Percentiles rank a stretch among this genome's conserved stretches.
These are phyloP conservation scores for Crotalus adamanteus DNA, from an alignment of 2,797 vertebrate genomes.

Conservation along the genomic window DNA sequence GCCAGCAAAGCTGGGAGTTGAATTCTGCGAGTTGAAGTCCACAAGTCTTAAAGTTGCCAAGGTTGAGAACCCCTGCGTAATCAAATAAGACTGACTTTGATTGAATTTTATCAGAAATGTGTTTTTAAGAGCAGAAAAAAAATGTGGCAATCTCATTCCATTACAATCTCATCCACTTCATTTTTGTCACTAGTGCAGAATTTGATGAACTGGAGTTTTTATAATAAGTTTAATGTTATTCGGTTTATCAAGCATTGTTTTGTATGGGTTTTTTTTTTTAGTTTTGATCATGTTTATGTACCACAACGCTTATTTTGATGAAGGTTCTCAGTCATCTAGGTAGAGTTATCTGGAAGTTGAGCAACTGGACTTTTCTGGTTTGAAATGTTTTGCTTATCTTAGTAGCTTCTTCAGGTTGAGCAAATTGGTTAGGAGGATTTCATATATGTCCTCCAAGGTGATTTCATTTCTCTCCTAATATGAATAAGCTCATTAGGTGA, in stretches of 20 bases:
- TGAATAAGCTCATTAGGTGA: no score
- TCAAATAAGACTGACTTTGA: neutral
- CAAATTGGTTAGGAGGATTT: neutral
- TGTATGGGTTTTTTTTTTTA: neutral
- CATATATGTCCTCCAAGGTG: neutral
- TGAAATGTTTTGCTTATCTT: neutral
- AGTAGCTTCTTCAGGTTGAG: neutral
- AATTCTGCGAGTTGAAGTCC: no score
- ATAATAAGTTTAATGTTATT: neutral
- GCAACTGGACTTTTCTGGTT: neutral
- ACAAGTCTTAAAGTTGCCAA: no score
- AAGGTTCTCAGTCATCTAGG: neutral
- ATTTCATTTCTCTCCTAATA: neutral
- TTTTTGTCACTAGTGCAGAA: neutral
- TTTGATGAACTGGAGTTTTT: neutral
- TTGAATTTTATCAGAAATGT: neutral
- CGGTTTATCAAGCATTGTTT: neutral
- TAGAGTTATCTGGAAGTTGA: neutral
- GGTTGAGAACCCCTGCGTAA: no score
- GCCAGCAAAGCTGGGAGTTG: no score
- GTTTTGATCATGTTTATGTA: conserved; percentile 1
- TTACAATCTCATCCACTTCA: neutral
- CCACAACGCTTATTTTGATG: neutral
- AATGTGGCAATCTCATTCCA: neutral
- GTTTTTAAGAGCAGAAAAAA: neutral